Conservation (phyloP, 1,140 invertebrate genomes). For the Popillia japonica region DNA sequence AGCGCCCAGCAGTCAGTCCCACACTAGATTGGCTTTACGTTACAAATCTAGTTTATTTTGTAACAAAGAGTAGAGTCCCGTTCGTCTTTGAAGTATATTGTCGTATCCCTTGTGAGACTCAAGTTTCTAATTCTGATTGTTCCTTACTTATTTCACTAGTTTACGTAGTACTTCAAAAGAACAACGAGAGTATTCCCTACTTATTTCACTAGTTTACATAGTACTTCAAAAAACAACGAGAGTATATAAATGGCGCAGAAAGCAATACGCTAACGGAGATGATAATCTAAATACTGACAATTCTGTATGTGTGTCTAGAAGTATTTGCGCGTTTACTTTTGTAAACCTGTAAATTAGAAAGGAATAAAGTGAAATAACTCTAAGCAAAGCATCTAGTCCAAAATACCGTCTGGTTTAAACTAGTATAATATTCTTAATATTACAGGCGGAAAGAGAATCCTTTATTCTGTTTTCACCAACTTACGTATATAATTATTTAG, state of each 20-base stretch:
- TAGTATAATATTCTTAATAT: too few species aligned
- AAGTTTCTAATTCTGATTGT: neutral
- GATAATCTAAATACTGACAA: neutral
- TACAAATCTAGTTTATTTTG: conserved; percentile 32
- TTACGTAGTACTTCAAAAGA: neutral
- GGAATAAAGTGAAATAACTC: neutral
- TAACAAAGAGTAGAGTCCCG: conserved; percentile 2
- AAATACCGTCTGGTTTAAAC: too few species aligned
- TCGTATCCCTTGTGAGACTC: conserved; percentile 1
- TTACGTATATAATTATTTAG: too few species aligned
- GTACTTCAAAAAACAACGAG: neutral
- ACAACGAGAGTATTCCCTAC: neutral
- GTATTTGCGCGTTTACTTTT: neutral
- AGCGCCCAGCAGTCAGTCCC: neutral
- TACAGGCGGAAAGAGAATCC: too few species aligned
- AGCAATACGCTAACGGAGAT: neutral
- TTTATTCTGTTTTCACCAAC: too few species aligned
- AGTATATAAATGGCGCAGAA: neutral
- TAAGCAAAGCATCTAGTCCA: neutral
- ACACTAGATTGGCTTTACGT: conserved; percentile 29
- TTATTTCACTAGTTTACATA: neutral
- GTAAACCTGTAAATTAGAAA: neutral
- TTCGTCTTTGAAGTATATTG: conserved; percentile 27
- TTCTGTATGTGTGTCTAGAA: neutral
- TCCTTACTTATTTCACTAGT: neutral